Conservation (phyloP, 2,888 invertebrate genomes). For the Ophioninae sp. region DNA sequence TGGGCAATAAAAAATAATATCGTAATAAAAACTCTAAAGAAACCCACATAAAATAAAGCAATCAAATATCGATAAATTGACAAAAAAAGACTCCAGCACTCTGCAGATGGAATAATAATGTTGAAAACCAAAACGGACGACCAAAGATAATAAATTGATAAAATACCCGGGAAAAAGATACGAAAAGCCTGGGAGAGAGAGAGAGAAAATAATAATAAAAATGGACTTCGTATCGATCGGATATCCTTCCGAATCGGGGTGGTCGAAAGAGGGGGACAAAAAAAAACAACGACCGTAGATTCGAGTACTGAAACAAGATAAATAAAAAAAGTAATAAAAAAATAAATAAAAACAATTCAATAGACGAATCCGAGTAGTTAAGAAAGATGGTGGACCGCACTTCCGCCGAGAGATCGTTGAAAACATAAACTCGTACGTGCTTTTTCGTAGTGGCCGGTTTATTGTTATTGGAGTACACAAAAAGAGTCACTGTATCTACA, state of each 20-base stretch:
- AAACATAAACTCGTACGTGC: slow-evolving; percentile 18
- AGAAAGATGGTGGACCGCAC: background rate
- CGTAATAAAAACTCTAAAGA: no score
- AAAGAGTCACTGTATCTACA: background rate
- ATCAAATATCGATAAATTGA: no score
- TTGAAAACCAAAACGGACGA: background rate
- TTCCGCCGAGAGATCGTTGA: slow-evolving; percentile 24
- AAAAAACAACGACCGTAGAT: slow-evolving; percentile 8
- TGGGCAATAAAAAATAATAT: no score
- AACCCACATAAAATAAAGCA: no score
- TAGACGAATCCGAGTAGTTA: background rate
- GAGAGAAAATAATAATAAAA: background rate
- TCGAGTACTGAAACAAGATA: background rate
- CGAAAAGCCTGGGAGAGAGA: background rate
- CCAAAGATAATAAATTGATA: background rate
- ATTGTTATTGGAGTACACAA: slow-evolving; percentile 19
- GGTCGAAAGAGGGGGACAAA: background rate
- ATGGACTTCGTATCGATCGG: background rate
- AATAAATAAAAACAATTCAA: background rate
- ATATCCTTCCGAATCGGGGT: background rate
- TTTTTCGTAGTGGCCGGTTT: slow-evolving; percentile 12
- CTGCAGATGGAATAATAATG: background rate
- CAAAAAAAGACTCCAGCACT: no score
- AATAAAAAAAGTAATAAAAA: slow-evolving; percentile 26
- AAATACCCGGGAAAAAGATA: background rate